Percentiles rank a stretch among this genome's conserved stretches.
Evolutionary conservation across 2,113 vertebrate genomes (phyloP).

Genomic region (Paramisgurnus dabryanus): DNA sequence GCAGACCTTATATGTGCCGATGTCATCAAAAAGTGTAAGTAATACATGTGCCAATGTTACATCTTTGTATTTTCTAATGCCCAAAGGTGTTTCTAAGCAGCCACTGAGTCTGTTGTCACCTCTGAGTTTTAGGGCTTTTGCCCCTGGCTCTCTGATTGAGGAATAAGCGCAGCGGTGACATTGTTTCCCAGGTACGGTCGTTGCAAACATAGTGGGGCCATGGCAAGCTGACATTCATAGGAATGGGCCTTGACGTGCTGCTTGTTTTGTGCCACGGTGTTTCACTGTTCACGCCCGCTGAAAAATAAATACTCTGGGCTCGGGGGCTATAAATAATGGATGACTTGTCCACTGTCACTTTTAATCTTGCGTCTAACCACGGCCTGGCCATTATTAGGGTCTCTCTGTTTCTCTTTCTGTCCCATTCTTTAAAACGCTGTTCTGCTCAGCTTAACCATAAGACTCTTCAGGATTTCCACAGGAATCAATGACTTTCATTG

Average conservation of each 20-base stretch:
- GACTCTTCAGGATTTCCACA: constrained; percentile 54
- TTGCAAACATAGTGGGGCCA: constrained; percentile 16
- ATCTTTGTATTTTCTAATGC: constrained; percentile 15
- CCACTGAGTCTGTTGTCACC: constrained; percentile 4
- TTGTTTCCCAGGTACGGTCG: not conserved
- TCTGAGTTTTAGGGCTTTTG: constrained; percentile 34
- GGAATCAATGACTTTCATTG: constrained; percentile 61
- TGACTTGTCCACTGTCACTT: constrained; percentile 80
- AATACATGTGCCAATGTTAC: too few relatives aligned
- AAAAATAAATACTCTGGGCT: constrained; percentile 73
- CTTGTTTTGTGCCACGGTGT: constrained; percentile 77
- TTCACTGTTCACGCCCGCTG: constrained; percentile 70
- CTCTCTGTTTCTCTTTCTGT: constrained; percentile 62
- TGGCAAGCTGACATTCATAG: constrained; percentile 67
- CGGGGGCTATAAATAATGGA: constrained; percentile 79
- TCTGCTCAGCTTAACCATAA: constrained; percentile 69
- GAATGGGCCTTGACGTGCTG: constrained; percentile 72
- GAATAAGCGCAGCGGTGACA: not conserved
- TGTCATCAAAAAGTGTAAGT: too few relatives aligned
- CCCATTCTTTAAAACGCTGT: constrained; percentile 53
- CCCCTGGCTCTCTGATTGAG: constrained; percentile 43
- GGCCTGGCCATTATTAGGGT: constrained; percentile 76
- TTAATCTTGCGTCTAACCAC: constrained; percentile 74
- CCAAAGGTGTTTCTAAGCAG: constrained; percentile 30
- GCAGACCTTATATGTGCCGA: too few relatives aligned